Conservation (phyloP, 1,140 invertebrate species). For the Drosophila sturtevanti region DNA sequence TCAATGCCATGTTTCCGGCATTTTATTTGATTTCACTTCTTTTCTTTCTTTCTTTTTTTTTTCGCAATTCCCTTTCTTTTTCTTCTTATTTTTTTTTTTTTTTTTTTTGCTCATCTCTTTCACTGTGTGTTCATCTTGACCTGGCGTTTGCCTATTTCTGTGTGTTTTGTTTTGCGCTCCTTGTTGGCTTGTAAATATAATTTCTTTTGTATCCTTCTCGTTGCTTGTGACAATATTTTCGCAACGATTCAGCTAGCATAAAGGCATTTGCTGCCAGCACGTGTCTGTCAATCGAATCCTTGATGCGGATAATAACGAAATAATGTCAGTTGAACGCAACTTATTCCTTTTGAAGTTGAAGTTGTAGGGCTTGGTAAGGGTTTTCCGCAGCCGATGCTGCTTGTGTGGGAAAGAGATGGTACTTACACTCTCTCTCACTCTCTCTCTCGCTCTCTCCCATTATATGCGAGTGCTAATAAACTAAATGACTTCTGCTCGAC, state of each 20-base stretch:
- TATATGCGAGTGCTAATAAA: slow-evolving; percentile 65
- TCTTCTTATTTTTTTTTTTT: neutral
- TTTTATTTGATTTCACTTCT: slow-evolving; percentile 69
- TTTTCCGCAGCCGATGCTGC: no score
- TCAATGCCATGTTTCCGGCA: slow-evolving; percentile 72
- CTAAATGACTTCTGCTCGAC: slow-evolving; percentile 66
- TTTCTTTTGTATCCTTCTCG: slow-evolving; percentile 72
- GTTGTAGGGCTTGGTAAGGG: slow-evolving; percentile 12
- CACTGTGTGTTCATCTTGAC: neutral
- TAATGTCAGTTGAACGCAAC: slow-evolving; percentile 64
- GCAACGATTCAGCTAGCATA: slow-evolving; percentile 46
- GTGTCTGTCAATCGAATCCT: slow-evolving; percentile 79
- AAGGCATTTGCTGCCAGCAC: slow-evolving; percentile 68
- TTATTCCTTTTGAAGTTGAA: slow-evolving; percentile 31
- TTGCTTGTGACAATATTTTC: slow-evolving; percentile 76
- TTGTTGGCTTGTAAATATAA: slow-evolving; percentile 63
- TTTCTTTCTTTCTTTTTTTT: slow-evolving; percentile 28
- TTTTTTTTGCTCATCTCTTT: neutral
- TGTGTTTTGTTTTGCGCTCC: slow-evolving; percentile 54
- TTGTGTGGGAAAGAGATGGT: no score
- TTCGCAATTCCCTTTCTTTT: slow-evolving; percentile 6
- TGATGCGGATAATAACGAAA: slow-evolving; percentile 81
- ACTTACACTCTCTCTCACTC: no score
- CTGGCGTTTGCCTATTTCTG: slow-evolving; percentile 49
- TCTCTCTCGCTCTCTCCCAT: no score